A percentile compares a stretch with the other conserved stretches of the same genome.
Evolutionary conservation across 2,113 vertebrate species (phyloP).

Genomic region (Dissostichus mawsoni): DNA sequence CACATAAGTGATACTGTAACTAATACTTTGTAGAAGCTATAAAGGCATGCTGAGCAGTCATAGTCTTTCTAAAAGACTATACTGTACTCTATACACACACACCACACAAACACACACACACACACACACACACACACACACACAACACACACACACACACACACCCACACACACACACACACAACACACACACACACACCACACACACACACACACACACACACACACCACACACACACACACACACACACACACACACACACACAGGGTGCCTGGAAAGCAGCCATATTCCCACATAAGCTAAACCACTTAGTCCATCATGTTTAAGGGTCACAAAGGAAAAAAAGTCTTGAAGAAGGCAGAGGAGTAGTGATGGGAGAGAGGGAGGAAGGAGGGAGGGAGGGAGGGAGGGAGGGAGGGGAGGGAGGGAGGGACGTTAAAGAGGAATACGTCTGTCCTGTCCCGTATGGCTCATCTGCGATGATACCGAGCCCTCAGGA

Average conservation of each 20-base stretch:
- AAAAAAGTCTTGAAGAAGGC: constrained; percentile 39
- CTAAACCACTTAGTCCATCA: constrained; percentile 74
- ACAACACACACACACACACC: constrained; percentile 14
- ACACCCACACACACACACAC: constrained; percentile 25
- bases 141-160: constrained; percentile 43
- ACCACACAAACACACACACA: constrained; percentile 41
- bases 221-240: constrained; percentile 31
- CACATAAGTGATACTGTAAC: no score
- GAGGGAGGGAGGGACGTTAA: constrained; percentile 23
- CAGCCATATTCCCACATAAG: constrained; percentile 82
- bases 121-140: constrained; percentile 43
- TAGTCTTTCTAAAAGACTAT: neutral
- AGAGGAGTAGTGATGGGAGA: constrained; percentile 35
- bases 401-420: neutral
- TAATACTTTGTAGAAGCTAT: neutral
- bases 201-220: constrained; percentile 16
- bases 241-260: neutral
- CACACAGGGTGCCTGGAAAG: constrained; percentile 63
- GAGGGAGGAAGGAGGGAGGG: neutral
- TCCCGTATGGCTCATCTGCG: constrained; percentile 37
- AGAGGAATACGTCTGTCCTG: constrained; percentile 33
- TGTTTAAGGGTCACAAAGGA: constrained; percentile 62
- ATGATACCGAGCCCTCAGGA: constrained; percentile 53
- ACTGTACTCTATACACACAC: constrained; percentile 12
- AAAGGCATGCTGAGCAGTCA: constrained; percentile 4